These are phyloP conservation scores for Lasiurus cinereus DNA, from an alignment of 2,113 vertebrate genomes.

Conservation along the genomic window DNA sequence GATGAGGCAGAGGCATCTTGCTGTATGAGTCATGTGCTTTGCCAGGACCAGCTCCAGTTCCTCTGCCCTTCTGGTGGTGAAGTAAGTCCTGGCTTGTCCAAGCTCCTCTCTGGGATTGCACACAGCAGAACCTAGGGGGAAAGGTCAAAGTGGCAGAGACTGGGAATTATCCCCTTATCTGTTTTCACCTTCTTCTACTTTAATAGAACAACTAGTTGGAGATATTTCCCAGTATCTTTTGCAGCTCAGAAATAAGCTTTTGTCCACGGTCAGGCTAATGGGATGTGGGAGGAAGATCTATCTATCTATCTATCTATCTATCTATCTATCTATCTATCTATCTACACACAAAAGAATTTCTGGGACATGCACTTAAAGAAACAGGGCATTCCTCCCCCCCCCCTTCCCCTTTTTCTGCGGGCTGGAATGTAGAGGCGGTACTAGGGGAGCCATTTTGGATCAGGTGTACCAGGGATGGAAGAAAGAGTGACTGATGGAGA, in stretches of 20 bases:
- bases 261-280: background rate
- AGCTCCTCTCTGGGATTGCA: background rate
- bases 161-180: background rate
- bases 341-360: background rate
- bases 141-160: background rate
- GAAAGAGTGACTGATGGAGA: background rate
- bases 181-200: background rate
- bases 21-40: background rate
- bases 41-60: background rate
- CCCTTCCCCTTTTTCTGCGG: background rate
- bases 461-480: background rate
- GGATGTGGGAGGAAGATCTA: background rate
- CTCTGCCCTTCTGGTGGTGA: background rate
- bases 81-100: background rate
- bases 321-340: no score
- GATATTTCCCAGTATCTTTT: constrained; percentile 30
- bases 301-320: no score
- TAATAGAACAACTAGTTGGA: background rate
- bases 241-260: background rate
- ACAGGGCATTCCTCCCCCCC: accelerated
- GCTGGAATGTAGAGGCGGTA: background rate
- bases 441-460: background rate
- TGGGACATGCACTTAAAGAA: background rate
- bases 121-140: background rate
- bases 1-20: background rate